Conservation (phyloP, 2,888 invertebrate genomes). For the Plebejus melissa region DNA sequence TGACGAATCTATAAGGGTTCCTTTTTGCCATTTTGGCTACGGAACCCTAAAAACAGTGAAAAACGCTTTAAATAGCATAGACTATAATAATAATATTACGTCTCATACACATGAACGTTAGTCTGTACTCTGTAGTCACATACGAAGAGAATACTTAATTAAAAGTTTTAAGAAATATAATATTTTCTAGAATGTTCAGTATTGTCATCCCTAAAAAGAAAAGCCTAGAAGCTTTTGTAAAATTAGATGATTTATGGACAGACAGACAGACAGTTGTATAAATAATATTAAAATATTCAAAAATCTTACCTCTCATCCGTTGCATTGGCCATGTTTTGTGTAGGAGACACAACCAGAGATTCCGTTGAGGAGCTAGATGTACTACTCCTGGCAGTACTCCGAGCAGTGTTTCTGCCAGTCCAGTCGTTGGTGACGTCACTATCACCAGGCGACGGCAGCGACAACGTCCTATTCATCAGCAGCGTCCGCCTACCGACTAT, state of each 20-base stretch:
- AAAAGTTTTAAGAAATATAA: too few species aligned
- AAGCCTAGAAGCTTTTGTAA: too few species aligned
- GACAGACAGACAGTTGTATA: too few species aligned
- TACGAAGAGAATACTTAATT: too few species aligned
- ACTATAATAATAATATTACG: too few species aligned
- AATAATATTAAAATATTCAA: slow-evolving; percentile 32
- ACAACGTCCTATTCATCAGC: slow-evolving; percentile 66
- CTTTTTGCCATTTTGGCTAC: too few species aligned
- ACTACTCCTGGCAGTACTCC: slow-evolving; percentile 62
- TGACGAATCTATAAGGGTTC: too few species aligned
- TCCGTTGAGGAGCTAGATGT: slow-evolving; percentile 66
- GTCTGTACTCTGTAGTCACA: too few species aligned
- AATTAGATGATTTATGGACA: neutral
- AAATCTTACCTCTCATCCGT: slow-evolving; percentile 61
- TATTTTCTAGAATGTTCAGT: too few species aligned
- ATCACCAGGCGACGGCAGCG: slow-evolving; percentile 66
- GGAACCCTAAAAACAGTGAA: neutral
- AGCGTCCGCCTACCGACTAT: slow-evolving; percentile 67
- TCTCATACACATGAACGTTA: too few species aligned
- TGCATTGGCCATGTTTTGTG: slow-evolving; percentile 49
- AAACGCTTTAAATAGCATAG: neutral
- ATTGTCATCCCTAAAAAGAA: too few species aligned
- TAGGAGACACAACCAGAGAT: slow-evolving; percentile 53
- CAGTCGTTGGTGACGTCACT: slow-evolving; percentile 65
- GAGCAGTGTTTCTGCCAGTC: slow-evolving; percentile 59